A percentile compares a stretch with the other conserved stretches of the same genome.
These are phyloP conservation scores for Brachionichthys hirsutus DNA, from an alignment of 2,113 vertebrate species.

Conservation along the genomic window DNA sequence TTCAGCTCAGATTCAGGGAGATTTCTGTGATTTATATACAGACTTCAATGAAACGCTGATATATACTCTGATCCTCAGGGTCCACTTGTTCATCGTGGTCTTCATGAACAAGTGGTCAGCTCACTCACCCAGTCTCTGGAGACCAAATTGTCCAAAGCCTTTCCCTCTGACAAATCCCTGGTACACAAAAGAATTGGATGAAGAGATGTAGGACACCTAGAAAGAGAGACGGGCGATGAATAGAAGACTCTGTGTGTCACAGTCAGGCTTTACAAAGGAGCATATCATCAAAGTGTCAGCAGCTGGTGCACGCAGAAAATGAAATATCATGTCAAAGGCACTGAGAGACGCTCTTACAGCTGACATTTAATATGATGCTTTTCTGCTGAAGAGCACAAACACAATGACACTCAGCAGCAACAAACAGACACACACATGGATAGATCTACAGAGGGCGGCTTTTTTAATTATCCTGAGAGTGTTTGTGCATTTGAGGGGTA, in stretches of 20 bases:
- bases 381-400: slow-evolving; percentile 48
- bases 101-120: slow-evolving; percentile 23
- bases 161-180: slow-evolving; percentile 96
- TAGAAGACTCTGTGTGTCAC: slow-evolving; percentile 50
- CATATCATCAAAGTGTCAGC: slow-evolving; percentile 70
- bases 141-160: slow-evolving; percentile 97
- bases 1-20: background rate
- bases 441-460: slow-evolving; percentile 45
- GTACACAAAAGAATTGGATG: slow-evolving; percentile 93
- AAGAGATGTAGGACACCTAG: slow-evolving; percentile 92
- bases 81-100: slow-evolving; percentile 1
- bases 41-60: background rate
- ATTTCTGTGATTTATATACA: background rate
- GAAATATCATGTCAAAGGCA: slow-evolving; percentile 66
- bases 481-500: slow-evolving; percentile 48
- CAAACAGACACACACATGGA: background rate
- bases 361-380: slow-evolving; percentile 70
- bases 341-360: slow-evolving; percentile 54
- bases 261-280: slow-evolving; percentile 56
- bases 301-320: slow-evolving; percentile 53
- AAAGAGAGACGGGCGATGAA: slow-evolving; percentile 54
- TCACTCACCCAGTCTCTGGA: slow-evolving; percentile 92
- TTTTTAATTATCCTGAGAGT: slow-evolving; percentile 68
- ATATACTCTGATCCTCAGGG: background rate
- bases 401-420: slow-evolving; percentile 23